Evolutionary conservation across 2,797 vertebrate genomes (phyloP).

Genomic region (Bryconaethiops microstoma): DNA sequence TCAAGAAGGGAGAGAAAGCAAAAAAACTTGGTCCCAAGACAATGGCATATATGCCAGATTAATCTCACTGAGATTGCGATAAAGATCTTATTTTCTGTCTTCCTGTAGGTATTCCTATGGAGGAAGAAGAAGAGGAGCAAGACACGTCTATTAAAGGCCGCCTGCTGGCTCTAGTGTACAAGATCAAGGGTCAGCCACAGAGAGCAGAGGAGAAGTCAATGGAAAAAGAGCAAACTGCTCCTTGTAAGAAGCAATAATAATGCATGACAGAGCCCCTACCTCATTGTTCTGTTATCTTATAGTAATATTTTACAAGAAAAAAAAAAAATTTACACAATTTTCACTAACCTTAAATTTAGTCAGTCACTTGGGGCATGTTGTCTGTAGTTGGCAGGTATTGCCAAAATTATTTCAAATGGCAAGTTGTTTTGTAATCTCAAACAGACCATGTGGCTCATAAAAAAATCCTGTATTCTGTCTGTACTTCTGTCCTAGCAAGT

Average conservation of each 20-base stretch:
- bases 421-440: too few species aligned
- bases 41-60: background rate
- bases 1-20: background rate
- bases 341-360: too few species aligned
- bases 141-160: slow-evolving; percentile 88
- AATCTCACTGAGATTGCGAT: background rate
- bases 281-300: background rate
- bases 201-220: slow-evolving; percentile 79
- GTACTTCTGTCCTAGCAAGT: too few species aligned
- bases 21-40: too few species aligned
- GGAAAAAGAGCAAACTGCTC: slow-evolving; percentile 83
- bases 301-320: too few species aligned
- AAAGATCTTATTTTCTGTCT: slow-evolving; percentile 13
- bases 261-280: background rate
- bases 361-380: too few species aligned
- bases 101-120: slow-evolving; percentile 89
- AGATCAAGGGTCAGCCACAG: slow-evolving; percentile 89
- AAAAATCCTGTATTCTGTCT: too few species aligned
- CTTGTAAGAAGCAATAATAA: slow-evolving; percentile 81
- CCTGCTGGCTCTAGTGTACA: slow-evolving; percentile 86
- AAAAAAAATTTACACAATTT: too few species aligned
- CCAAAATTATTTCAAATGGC: too few species aligned
- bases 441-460: too few species aligned
- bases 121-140: slow-evolving; percentile 88
- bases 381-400: too few species aligned